Conservation (phyloP, 1,140 invertebrate species). For the Trachymyrmex cornetzi region DNA sequence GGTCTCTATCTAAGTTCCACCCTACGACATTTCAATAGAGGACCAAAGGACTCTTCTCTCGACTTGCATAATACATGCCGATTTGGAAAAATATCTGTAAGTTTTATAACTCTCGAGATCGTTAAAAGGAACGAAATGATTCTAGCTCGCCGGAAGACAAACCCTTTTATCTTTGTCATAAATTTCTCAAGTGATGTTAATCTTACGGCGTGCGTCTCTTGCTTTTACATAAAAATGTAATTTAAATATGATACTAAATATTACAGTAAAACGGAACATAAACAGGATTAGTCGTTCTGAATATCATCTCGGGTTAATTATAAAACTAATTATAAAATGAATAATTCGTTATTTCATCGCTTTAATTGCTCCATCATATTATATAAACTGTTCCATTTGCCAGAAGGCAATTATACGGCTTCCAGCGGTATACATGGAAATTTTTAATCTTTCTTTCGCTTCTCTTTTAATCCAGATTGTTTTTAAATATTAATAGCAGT, state of each 20-base stretch:
- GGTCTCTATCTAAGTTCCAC: constrained; percentile 24
- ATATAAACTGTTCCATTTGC: background rate
- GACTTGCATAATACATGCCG: constrained; percentile 17
- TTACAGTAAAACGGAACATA: background rate
- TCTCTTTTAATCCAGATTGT: background rate
- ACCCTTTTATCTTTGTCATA: background rate
- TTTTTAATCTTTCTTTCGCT: background rate
- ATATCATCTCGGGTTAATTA: background rate
- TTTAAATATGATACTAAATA: background rate
- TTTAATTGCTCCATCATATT: background rate
- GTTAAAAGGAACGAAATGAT: constrained; percentile 40
- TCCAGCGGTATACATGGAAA: background rate
- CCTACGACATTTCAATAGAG: constrained; percentile 44
- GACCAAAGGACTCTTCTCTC: background rate
- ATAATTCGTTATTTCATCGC: no score
- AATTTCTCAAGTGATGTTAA: background rate
- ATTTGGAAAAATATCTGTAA: constrained; percentile 31
- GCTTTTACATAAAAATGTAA: background rate
- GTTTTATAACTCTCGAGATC: constrained; percentile 1
- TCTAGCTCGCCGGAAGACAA: background rate
- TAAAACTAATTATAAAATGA: background rate
- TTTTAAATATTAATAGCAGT: constrained; percentile 5
- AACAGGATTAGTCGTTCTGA: background rate
- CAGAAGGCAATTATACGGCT: background rate
- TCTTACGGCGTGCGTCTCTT: background rate